Base-by-base conservation (phyloP, 2,797 vertebrate genomes). In the Pelodytes ibericus region DNA sequence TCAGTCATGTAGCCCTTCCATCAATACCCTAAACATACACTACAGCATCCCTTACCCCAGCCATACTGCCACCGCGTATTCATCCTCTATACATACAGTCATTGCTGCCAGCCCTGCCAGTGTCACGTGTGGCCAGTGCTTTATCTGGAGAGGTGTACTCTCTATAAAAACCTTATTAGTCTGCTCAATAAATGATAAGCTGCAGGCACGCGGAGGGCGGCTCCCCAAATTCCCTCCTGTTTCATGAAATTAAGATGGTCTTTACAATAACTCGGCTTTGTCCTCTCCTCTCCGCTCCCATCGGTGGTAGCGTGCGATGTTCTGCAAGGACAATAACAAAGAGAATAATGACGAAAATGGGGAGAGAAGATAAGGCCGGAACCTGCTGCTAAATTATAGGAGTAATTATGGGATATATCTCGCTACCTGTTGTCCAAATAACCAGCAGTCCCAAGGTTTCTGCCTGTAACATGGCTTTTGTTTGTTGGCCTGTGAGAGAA, bases 401-500 rank as follows among this genome's bases (percentile, higher is more conserved):
- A 25, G 39, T 24, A 58, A 58, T 65, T 58, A 74, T 59, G 26
- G 56, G 60, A 15, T 51, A 25, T 44, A 64, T 24, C 22, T 24
- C 3, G 25, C 24, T 27, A 63, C 47, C 47, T 44, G 47, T 24
- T 31, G 59, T 47, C 13, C 65, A 61, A 39, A 69, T 22, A 71
- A 64, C 30, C 25, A 39, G 7, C 47, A 29, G 36, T 69, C 47
- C 31, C 31, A 4, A 47, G 20, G 18, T 22, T 22, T 64, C 31
- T 25, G 11, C 13, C 33, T 39, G 47, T n/a, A 61, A 16, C 6
- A 15, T 18, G 47, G 53, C 58, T 51, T 63, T 71, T 71, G 27
- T 61, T 44, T 29, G 59, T 33, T 15, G 33, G 59, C 74, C 59
- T 49, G 36, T 31, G 25, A 75, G 47, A 56, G 39, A 73, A 26